phyloP scores from a whole-genome alignment of 1,140 invertebrate genomes.

The Megalonaias nervosa region DNA sequence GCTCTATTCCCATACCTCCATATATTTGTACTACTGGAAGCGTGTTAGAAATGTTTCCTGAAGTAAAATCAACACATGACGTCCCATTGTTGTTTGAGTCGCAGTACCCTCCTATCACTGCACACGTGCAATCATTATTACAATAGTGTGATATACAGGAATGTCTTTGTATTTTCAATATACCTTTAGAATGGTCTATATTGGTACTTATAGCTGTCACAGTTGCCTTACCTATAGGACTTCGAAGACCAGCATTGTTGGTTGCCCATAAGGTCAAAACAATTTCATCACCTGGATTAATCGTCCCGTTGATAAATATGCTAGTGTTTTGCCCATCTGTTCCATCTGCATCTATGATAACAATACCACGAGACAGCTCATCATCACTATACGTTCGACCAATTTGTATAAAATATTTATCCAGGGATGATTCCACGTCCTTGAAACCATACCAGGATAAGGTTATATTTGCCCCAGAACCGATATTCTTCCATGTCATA shows the following conservation, averaged over 20 bases:
- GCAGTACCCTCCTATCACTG: constrained; percentile 12
- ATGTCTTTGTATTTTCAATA: constrained; percentile 20
- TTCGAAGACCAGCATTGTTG: constrained; percentile 25
- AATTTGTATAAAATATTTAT: constrained; percentile 11
- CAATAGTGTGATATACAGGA: constrained; percentile 22
- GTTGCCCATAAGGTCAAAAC: constrained; percentile 22
- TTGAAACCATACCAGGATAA: constrained; percentile 26
- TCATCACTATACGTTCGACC: constrained; percentile 12
- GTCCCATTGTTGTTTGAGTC: neutral
- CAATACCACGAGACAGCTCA: constrained; percentile 19
- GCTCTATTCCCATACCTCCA: constrained; percentile 1
- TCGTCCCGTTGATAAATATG: neutral
- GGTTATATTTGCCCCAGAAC: neutral
- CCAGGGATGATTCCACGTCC: constrained; percentile 19
- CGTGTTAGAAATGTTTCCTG: neutral
- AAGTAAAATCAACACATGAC: neutral
- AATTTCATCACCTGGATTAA: constrained; percentile 9
- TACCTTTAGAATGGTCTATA: neutral
- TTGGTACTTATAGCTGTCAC: neutral
- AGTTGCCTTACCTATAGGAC: constrained; percentile 16
- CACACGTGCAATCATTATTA: constrained; percentile 28
- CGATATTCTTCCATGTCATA: constrained; percentile 15
- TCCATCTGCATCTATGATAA: neutral
- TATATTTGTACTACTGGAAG: constrained; percentile 3
- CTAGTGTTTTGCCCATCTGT: neutral